Conservation (phyloP, 2,888 invertebrate species). For the Metallyticus violacea region DNA sequence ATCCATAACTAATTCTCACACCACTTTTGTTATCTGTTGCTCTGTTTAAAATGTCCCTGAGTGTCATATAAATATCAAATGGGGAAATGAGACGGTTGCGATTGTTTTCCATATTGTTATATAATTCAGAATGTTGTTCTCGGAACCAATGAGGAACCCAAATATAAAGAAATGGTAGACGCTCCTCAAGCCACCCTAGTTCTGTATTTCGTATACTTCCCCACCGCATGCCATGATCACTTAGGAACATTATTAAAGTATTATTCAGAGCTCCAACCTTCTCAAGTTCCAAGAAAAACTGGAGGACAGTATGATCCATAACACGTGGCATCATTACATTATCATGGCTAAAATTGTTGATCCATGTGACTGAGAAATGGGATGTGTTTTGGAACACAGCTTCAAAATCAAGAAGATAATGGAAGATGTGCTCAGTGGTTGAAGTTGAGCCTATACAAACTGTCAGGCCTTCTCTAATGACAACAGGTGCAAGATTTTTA, state of each 20-base stretch:
- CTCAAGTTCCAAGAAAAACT: constrained; percentile 12
- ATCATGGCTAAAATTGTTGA: constrained; percentile 28
- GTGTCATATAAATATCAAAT: constrained; percentile 37
- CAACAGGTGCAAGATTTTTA: background rate
- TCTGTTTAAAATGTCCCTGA: background rate
- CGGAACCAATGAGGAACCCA: constrained; percentile 34
- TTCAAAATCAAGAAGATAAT: constrained; percentile 25
- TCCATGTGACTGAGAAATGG: constrained; percentile 29
- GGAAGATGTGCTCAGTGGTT: constrained; percentile 22
- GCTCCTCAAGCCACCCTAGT: constrained; percentile 38
- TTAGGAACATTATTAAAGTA: constrained; percentile 33
- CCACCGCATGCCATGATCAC: constrained; percentile 37
- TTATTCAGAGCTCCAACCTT: constrained; percentile 32
- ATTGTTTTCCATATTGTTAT: constrained; percentile 33
- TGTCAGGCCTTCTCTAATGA: background rate
- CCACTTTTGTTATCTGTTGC: background rate
- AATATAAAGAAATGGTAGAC: constrained; percentile 37
- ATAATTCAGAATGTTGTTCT: constrained; percentile 32
- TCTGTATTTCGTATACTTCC: constrained; percentile 37
- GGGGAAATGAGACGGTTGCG: constrained; percentile 36
- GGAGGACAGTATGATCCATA: constrained; percentile 6
- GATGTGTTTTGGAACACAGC: constrained; percentile 4
- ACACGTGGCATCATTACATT: background rate
- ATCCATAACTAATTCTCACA: background rate
- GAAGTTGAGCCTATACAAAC: background rate